These are phyloP conservation scores for Xenus cinereus DNA, from an alignment of 2,113 vertebrate species.

Conservation along the genomic window DNA sequence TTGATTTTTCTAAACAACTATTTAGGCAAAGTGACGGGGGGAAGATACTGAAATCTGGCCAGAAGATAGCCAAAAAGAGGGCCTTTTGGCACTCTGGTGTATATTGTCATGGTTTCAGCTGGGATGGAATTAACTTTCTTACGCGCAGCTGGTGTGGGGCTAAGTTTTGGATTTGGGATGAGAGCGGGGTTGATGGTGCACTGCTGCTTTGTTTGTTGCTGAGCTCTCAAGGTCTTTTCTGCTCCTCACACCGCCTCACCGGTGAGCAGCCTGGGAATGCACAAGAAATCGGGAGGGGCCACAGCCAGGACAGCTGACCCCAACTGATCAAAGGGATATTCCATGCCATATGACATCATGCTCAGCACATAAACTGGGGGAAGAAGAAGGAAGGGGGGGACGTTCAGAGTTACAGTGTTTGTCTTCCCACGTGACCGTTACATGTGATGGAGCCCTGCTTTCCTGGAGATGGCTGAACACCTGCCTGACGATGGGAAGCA, in stretches of 20 bases:
- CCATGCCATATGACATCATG: neutral
- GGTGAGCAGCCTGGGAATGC: neutral
- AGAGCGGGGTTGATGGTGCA: no score
- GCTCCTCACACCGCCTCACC: neutral
- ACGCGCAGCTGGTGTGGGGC: neutral
- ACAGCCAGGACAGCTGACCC: neutral
- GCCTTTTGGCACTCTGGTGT: neutral
- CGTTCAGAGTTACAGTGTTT: neutral
- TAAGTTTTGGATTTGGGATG: neutral
- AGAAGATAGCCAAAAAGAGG: neutral
- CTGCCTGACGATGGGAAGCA: neutral
- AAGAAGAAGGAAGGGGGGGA: neutral
- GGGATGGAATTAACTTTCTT: neutral
- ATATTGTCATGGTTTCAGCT: neutral
- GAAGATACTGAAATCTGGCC: neutral
- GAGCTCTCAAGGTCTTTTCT: neutral
- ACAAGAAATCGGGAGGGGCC: neutral
- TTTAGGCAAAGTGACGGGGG: neutral
- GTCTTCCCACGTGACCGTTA: neutral
- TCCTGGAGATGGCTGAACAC: neutral
- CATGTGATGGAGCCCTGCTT: neutral
- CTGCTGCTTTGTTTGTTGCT: neutral
- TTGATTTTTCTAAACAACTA: neutral
- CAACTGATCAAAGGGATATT: neutral
- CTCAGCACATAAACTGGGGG: neutral